phyloP scores from a whole-genome alignment of 2,113 vertebrate genomes.

The Amphiprion ocellaris region DNA sequence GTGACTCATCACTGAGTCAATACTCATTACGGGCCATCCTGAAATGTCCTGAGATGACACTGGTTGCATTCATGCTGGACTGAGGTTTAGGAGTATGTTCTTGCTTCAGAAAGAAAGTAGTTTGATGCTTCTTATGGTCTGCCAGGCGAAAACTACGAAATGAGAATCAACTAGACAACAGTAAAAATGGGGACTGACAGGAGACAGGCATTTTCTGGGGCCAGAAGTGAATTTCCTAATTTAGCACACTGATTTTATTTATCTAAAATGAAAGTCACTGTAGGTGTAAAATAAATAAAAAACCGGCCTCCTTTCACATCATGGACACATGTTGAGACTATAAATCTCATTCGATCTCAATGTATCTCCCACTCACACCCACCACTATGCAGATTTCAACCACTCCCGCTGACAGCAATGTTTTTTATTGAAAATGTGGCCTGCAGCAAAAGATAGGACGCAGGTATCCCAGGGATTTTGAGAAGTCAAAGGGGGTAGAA shows the following conservation, averaged over 20 bases:
- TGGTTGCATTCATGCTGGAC: slow-evolving; percentile 21
- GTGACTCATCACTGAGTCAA: slow-evolving; percentile 62
- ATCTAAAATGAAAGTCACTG: slow-evolving; percentile 18
- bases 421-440: background rate
- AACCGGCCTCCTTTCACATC: background rate
- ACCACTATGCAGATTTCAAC: slow-evolving; percentile 11
- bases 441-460: background rate
- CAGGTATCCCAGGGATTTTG: background rate
- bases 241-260: background rate
- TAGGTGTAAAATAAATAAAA: slow-evolving; percentile 3
- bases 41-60: slow-evolving; percentile 28
- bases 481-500: background rate
- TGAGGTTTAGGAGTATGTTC: slow-evolving; percentile 23
- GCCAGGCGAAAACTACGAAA: slow-evolving; percentile 17
- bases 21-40: slow-evolving; percentile 38
- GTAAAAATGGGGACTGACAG: slow-evolving; percentile 13
- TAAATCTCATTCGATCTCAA: background rate
- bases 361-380: slow-evolving; percentile 26
- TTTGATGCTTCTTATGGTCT: background rate
- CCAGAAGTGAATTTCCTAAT: slow-evolving; percentile 33
- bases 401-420: background rate
- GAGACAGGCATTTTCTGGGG: slow-evolving; percentile 28
- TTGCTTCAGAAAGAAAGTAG: background rate
- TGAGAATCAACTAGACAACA: slow-evolving; percentile 31
- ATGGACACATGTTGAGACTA: background rate